Conservation (phyloP, 2,113 vertebrate species). For the Genyomyrus donnyi region DNA sequence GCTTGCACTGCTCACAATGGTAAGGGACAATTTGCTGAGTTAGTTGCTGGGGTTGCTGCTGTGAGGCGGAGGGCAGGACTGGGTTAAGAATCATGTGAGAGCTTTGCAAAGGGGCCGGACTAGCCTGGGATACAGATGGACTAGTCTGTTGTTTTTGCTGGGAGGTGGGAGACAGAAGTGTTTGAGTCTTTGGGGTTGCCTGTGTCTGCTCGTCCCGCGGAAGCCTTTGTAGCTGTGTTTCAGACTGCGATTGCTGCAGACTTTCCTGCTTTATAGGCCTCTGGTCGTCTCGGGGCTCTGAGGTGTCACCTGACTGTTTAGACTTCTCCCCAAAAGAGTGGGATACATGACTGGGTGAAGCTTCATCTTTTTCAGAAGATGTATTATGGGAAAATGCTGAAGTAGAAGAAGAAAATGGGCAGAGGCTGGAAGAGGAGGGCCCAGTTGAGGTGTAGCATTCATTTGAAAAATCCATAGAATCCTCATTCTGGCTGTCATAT, state of each 20-base stretch:
- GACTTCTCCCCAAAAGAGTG: conserved; percentile 66
- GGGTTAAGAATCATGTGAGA: conserved; percentile 67
- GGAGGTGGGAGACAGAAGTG: conserved; percentile 50
- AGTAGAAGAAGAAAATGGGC: conserved; percentile 53
- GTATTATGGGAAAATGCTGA: conserved; percentile 43
- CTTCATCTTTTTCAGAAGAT: conserved; percentile 60
- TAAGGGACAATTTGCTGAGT: conserved; percentile 81
- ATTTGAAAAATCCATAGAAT: conserved; percentile 79
- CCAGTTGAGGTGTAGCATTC: conserved; percentile 74
- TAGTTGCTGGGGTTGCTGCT: conserved; percentile 51
- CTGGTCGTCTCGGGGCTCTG: conserved; percentile 69
- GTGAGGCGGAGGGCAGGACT: conserved; percentile 66
- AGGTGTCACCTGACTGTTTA: conserved; percentile 67
- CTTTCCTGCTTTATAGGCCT: conserved; percentile 67
- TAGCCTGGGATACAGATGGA: conserved; percentile 58
- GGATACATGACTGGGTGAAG: conserved; percentile 51
- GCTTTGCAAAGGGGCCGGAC: conserved; percentile 63
- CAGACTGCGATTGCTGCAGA: conserved; percentile 43
- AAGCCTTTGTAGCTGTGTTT: conserved; percentile 43
- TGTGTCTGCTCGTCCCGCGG: conserved; percentile 57
- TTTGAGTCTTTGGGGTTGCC: conserved; percentile 60
- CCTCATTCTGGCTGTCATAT: conserved; percentile 83
- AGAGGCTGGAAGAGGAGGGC: conserved; percentile 68
- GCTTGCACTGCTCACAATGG: conserved; percentile 90
- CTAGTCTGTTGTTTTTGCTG: conserved; percentile 59